Evolutionary conservation across 2,113 vertebrate genomes (phyloP), one percentile per base, ranked within the genome.

Genomic region (Arvicanthis niloticus): DNA sequence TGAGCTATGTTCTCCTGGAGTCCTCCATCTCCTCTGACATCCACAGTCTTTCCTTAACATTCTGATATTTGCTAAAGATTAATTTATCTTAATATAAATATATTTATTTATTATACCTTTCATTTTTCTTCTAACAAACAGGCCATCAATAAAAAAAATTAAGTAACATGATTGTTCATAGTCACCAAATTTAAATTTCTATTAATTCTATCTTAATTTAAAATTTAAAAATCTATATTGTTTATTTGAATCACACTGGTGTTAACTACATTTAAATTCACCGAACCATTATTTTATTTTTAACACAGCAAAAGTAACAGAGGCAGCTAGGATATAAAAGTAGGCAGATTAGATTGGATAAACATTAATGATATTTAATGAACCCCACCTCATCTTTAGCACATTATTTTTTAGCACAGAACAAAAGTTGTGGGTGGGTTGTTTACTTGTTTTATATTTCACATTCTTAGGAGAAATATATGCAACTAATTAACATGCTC

Each of bases 141-240:
- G n/a, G 37, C 1, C 6, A 67, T 95, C 11, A 53, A 76, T 94
- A 73, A 80, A 45, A 45, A 45, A 93, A 90, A 42, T 84, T 75
- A 58, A 34, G 1, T 7, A 26, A 65, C 80, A 48, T 77, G 90
- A 37, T 48, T 93, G 73, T 91, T 13, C 1, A 82, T 8, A 4
- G 62, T 73, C 21, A 96, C 58, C 2, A 92, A 53, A 91, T 77
- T 96, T 92, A 96, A 95, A 88, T 97, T 97, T 97, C 21, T 93
- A 21, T 96, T 97, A 65, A 94, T 97, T 96, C 42, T 13, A 68
- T 72, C 96, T 88, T 65, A 86, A 70, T 94, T 97, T 98, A 98
- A 96, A 90, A 10, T 96, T 10, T 96, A 58, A 96, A 87, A 97
- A 96, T 91, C 77, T 85, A 42, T 97, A 86, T 31, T 84, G 91